Base-by-base conservation (phyloP, 2,888 invertebrate genomes). In the Furcula furcula region DNA sequence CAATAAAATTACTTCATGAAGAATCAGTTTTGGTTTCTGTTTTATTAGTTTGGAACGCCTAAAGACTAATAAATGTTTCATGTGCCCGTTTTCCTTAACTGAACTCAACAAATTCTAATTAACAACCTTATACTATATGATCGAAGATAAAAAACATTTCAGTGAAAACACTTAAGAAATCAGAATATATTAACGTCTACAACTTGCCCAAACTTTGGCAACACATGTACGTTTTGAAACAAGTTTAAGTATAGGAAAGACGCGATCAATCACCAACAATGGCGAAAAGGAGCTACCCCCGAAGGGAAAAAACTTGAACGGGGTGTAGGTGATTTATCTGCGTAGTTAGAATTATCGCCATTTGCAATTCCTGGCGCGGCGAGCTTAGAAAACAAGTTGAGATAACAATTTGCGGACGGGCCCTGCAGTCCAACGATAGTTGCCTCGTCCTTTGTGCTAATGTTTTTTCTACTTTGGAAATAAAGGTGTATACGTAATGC, bases 281-380 rank as follows among this genome's bases (percentile, higher is more conserved):
- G 71, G 71, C 57, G 49, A 54, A 63, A 63, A 65, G 56, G 54
- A 66, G 76, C 54, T 65, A 73, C 72, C 87, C 85, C 84, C 53
- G 72, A 72, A 85, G 79, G 55, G 46, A 84, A 87, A 84, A 81
- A 87, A 83, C 63, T 86, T 76, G 68, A 75, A 70, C 80, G 74
- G 64, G 72, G 69, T 71, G 71, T 62, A 52, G 71, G 76, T 86
- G 87, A 88, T 88, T 88, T 88, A 88, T 88, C 62, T 81, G 71
- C 63, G 76, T 80, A 86, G 85, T 87, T 86, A 66, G 86, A 87
- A 88, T 87, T 88, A 88, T 86, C 80, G 76, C 85, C 77, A 88
- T 85, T 87, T 86, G 86, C 87, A 87, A 88, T 87, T 87, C 85
- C 81, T 81, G 75, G 67, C 71, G 68, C 65, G 71, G 68, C 66